Percentiles rank a stretch among this genome's conserved stretches.
phyloP scores from a whole-genome alignment of 2,888 invertebrate species.

The Oscheius sp. region DNA sequence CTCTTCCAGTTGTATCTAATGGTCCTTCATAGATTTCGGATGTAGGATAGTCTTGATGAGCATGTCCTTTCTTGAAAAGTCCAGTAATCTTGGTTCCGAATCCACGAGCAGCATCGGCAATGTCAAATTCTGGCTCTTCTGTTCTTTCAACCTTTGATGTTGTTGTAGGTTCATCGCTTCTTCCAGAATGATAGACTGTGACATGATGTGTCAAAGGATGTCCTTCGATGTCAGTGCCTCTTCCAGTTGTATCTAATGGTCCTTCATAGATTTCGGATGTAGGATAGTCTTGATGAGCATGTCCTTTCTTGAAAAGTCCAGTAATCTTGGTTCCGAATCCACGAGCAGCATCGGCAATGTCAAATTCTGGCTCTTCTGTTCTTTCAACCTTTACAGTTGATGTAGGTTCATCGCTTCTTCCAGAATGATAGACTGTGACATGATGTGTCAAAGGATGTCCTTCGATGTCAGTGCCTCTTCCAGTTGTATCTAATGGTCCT shows the following conservation, averaged over 20 bases:
- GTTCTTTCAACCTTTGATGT: conserved; percentile 34
- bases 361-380: conserved; percentile 22
- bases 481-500: conserved; percentile 37
- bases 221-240: conserved; percentile 32
- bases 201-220: conserved; percentile 37
- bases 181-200: conserved; percentile 37
- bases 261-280: conserved; percentile 44
- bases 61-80: conserved; percentile 47
- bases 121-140: background rate
- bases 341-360: conserved; percentile 32
- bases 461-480: conserved; percentile 29
- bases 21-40: conserved; percentile 9
- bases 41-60: conserved; percentile 53
- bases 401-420: conserved; percentile 36
- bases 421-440: conserved; percentile 42
- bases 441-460: conserved; percentile 38
- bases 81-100: conserved; percentile 41
- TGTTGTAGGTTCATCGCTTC: conserved; percentile 34
- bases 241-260: conserved; percentile 45
- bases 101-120: conserved; percentile 6
- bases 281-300: conserved; percentile 46
- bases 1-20: background rate
- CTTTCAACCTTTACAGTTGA: conserved; percentile 30
- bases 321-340: conserved; percentile 29
- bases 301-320: conserved; percentile 37